phyloP scores from a whole-genome alignment of 35 echinoderm and acorn worm species.

The Apostichopus parvimensis region DNA sequence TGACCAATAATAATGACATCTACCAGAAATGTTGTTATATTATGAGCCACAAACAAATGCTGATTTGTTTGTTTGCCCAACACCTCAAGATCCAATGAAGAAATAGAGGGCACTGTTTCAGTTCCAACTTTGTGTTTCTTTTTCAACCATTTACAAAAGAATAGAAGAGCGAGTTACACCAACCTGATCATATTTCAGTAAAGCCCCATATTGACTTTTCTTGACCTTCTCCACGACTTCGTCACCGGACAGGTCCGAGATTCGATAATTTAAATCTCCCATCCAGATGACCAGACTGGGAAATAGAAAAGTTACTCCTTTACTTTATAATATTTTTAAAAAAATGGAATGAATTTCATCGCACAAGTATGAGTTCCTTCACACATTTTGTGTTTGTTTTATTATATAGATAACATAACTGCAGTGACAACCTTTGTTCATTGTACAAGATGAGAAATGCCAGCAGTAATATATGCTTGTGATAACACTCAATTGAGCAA shows the following conservation, averaged over 20 bases:
- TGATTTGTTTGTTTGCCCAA: too few relatives aligned
- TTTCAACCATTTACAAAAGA: not conserved
- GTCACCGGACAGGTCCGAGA: slow-evolving; percentile 67
- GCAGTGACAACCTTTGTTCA: too few relatives aligned
- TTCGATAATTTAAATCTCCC: slow-evolving; percentile 94
- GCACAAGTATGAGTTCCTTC: too few relatives aligned
- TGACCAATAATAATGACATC: too few relatives aligned
- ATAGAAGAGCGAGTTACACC: not conserved
- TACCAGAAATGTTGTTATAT: too few relatives aligned
- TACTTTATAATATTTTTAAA: not conserved
- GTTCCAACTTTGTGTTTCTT: not conserved
- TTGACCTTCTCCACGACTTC: slow-evolving; percentile 68
- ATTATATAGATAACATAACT: too few relatives aligned
- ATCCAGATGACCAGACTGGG: slow-evolving; percentile 90
- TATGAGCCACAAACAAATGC: too few relatives aligned
- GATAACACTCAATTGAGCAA: too few relatives aligned
- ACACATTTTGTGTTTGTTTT: too few relatives aligned
- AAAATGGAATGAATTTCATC: too few relatives aligned
- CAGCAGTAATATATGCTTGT: too few relatives aligned
- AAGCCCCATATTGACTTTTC: slow-evolving; percentile 61
- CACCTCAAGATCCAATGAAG: not conserved
- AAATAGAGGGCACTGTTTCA: not conserved
- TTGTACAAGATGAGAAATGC: too few relatives aligned
- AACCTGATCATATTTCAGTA: slow-evolving; percentile 90
- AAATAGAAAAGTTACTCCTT: not conserved